phyloP scores from a whole-genome alignment of 2,888 invertebrate genomes.

The Drosophila affinis region DNA sequence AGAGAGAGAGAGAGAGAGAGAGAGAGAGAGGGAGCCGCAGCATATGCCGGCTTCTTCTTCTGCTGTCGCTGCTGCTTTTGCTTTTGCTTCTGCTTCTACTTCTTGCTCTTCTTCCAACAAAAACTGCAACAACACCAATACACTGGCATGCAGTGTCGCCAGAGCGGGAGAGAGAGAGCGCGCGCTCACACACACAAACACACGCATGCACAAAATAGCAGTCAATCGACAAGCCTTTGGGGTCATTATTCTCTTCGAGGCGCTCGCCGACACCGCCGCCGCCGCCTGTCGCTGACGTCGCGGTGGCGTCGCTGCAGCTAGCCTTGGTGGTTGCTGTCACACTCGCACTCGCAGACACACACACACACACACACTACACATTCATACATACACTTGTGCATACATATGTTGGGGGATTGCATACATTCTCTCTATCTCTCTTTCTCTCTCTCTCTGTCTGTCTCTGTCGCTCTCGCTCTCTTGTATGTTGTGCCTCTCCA shows the following conservation, averaged over 20 bases:
- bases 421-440: background rate
- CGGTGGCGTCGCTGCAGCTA: conserved; percentile 54
- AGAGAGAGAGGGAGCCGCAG: conserved; percentile 56
- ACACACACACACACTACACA: conserved; percentile 33
- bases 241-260: conserved; percentile 83
- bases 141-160: conserved; percentile 19
- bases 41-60: conserved; percentile 81
- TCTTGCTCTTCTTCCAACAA: conserved; percentile 62
- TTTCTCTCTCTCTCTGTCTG: conserved; percentile 2
- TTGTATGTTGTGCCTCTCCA: conserved; percentile 68
- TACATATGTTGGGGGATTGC: conserved; percentile 14
- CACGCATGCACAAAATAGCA: conserved; percentile 61
- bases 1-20: conserved; percentile 33
- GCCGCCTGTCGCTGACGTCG: conserved; percentile 49
- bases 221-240: conserved; percentile 82
- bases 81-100: conserved; percentile 60
- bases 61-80: conserved; percentile 65
- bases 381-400: conserved; percentile 18
- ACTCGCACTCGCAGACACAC: conserved; percentile 46
- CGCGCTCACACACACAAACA: conserved; percentile 27
- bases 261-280: conserved; percentile 63
- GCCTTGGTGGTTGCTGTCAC: conserved; percentile 77
- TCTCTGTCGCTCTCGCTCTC: conserved; percentile 17
- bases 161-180: background rate
- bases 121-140: conserved; percentile 61